Evolutionary conservation across 2,113 vertebrate genomes (phyloP).

Genomic region (Meriones unguiculatus): DNA sequence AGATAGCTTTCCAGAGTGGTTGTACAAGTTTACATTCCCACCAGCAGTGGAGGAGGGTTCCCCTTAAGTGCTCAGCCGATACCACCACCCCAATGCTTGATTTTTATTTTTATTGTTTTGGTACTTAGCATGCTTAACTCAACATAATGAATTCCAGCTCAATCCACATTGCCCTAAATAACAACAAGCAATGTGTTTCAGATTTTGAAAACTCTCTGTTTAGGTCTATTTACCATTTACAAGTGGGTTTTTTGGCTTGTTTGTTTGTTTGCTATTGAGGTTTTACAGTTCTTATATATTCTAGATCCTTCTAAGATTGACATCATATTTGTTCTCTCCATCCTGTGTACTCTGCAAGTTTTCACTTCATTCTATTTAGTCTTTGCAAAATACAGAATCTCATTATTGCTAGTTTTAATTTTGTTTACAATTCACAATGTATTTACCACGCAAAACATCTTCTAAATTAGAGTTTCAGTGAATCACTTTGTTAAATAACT

Average conservation of each 20-base stretch:
- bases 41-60: no score
- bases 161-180: background rate
- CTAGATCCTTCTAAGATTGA: background rate
- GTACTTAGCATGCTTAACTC: background rate
- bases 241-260: background rate
- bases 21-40: no score
- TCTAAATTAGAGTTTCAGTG: slow-evolving; percentile 1
- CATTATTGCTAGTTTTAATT: background rate
- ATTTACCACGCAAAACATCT: background rate
- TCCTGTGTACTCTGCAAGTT: background rate
- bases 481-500: background rate
- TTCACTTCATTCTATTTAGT: background rate
- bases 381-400: background rate
- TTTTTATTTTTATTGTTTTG: background rate
- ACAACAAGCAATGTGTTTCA: background rate
- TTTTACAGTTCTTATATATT: background rate
- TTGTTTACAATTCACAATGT: background rate
- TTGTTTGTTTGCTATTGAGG: background rate
- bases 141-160: background rate
- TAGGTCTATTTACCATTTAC: background rate
- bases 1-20: no score
- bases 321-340: background rate
- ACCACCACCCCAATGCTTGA: no score
- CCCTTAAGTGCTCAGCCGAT: no score
- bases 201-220: background rate